Conservation (phyloP, 2,888 invertebrate species). For the Cephus rjabovi region DNA sequence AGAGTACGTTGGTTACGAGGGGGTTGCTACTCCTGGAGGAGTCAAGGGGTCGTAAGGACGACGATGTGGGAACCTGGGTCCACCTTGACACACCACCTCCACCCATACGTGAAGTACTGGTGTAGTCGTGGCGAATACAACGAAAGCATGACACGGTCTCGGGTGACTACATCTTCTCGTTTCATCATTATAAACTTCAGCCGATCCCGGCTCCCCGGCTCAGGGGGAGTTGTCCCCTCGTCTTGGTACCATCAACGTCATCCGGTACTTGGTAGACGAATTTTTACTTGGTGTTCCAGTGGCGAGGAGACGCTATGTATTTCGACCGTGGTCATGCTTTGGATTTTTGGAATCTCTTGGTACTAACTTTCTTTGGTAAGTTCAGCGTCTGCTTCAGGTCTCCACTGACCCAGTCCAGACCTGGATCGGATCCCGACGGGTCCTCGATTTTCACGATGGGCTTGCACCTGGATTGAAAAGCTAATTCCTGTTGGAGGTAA, state of each 20-base stretch:
- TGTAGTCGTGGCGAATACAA: constrained; percentile 22
- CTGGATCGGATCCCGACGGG: neutral
- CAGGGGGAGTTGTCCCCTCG: neutral
- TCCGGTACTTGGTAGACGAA: neutral
- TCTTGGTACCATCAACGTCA: neutral
- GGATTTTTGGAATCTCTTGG: neutral
- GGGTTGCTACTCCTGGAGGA: neutral
- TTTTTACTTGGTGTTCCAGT: neutral
- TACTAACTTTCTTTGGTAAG: neutral
- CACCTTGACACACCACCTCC: neutral
- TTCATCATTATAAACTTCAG: constrained; percentile 45
- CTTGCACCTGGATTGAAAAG: neutral
- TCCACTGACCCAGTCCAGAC: neutral
- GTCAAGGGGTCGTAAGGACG: neutral
- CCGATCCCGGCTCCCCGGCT: neutral
- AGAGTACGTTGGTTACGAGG: neutral
- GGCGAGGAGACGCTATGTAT: neutral
- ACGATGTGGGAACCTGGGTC: neutral
- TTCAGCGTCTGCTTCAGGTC: too few relatives aligned
- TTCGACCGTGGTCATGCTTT: neutral
- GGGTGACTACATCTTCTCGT: constrained; percentile 42
- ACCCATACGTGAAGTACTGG: neutral
- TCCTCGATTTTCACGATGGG: neutral
- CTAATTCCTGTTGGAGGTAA: neutral
- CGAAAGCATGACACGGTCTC: constrained; percentile 42